These are phyloP conservation scores for Serilophus lunatus DNA, from an alignment of 2,113 vertebrate genomes.

Conservation along the genomic window DNA sequence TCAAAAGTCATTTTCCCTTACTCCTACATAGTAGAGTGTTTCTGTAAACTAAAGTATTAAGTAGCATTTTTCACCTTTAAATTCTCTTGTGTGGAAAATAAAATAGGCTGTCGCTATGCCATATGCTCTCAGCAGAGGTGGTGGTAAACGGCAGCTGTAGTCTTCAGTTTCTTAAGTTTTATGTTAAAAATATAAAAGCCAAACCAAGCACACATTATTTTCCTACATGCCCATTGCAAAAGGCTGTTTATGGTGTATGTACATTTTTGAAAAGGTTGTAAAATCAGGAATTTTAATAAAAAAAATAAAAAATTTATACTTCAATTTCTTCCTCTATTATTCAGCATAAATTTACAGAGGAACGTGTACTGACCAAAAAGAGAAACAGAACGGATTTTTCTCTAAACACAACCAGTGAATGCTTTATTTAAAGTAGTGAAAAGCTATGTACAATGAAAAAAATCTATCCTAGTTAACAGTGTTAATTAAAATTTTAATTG, in stretches of 20 bases:
- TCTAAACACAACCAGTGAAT: background rate
- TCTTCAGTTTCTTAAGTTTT: background rate
- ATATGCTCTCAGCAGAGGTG: background rate
- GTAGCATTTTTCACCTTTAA: background rate
- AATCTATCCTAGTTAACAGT: background rate
- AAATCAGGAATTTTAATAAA: background rate
- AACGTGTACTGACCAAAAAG: background rate
- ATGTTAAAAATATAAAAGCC: background rate
- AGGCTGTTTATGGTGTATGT: background rate
- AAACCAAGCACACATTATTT: background rate
- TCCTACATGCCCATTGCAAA: background rate
- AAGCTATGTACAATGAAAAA: background rate
- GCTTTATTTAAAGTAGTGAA: constrained; percentile 1
- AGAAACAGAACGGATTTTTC: background rate
- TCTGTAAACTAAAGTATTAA: background rate
- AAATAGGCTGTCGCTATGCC: background rate
- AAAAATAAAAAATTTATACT: background rate
- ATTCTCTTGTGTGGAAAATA: background rate
- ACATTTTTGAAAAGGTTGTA: background rate
- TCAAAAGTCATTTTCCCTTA: background rate
- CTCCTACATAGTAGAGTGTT: background rate
- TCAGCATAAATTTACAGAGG: background rate
- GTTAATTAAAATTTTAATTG: constrained; percentile 58
- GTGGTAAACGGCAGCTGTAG: background rate
- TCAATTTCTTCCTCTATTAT: background rate